Conservation (phyloP, 2,113 vertebrate genomes). For the Brachionichthys hirsutus region DNA sequence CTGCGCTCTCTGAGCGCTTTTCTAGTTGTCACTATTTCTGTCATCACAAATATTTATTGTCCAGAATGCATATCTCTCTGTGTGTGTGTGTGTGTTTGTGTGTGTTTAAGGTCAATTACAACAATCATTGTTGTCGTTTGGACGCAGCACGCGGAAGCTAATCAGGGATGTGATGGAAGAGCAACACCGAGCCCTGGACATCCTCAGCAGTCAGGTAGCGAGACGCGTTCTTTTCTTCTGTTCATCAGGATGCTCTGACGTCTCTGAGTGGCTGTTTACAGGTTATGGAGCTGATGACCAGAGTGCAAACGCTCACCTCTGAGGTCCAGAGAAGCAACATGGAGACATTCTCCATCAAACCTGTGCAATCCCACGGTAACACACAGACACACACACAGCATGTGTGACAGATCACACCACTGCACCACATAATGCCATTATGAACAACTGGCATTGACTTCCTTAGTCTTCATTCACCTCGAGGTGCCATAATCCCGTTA, state of each 20-base stretch:
- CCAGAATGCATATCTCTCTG: slow-evolving; percentile 33
- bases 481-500: too few relatives aligned
- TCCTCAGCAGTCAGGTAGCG: slow-evolving; percentile 85
- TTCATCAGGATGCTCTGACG: not conserved
- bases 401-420: too few relatives aligned
- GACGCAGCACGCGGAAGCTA: slow-evolving; percentile 86
- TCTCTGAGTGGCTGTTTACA: slow-evolving; percentile 50
- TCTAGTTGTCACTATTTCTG: not conserved
- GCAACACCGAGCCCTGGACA: slow-evolving; percentile 87
- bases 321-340: slow-evolving; percentile 85
- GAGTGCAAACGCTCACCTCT: slow-evolving; percentile 82
- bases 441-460: too few relatives aligned
- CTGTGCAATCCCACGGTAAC: slow-evolving; percentile 88
- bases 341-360: slow-evolving; percentile 82
- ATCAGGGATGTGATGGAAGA: slow-evolving; percentile 89
- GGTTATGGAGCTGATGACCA: slow-evolving; percentile 86
- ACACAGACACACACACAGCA: not conserved
- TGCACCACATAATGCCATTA: too few relatives aligned
- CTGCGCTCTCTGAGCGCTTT: too few relatives aligned
- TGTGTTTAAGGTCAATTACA: slow-evolving; percentile 83
- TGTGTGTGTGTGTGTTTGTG: slow-evolving; percentile 43
- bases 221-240: not conserved
- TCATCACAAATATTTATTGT: not conserved
- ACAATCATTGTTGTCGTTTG: slow-evolving; percentile 85
- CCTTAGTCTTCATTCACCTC: too few relatives aligned